Evolutionary conservation across 2,888 invertebrate genomes (phyloP).

Genomic region (Microdon myrmicae): DNA sequence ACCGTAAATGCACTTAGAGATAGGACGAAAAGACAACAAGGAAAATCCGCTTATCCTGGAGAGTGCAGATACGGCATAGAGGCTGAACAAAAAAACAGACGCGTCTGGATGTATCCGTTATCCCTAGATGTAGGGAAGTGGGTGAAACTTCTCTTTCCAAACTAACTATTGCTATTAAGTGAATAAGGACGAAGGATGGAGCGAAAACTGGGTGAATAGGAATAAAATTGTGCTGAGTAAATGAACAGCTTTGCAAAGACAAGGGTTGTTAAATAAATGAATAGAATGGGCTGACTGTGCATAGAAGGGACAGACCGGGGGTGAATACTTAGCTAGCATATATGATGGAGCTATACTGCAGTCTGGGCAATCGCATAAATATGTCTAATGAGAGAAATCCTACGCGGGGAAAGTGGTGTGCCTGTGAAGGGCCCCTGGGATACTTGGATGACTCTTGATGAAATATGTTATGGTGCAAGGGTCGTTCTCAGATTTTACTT

Average conservation of each 20-base stretch:
- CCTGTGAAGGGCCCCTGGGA: no score
- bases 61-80: no score
- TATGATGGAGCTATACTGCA: background rate
- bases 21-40: constrained; percentile 32
- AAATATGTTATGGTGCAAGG: no score
- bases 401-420: no score
- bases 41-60: constrained; percentile 45
- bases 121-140: constrained; percentile 29
- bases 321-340: no score
- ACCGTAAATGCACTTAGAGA: constrained; percentile 25
- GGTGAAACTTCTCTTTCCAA: constrained; percentile 19
- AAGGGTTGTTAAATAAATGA: constrained; percentile 41
- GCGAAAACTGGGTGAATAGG: constrained; percentile 14
- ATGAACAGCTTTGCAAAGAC: constrained; percentile 23
- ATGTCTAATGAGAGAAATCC: constrained; percentile 12
- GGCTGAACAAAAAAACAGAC: background rate
- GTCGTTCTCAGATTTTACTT: no score
- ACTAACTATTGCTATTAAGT: constrained; percentile 17
- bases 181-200: constrained; percentile 7
- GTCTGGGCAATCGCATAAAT: constrained; percentile 22
- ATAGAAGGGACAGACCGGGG: no score
- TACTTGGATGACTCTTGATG: no score
- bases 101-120: constrained; percentile 8
- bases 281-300: constrained; percentile 10
- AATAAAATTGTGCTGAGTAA: constrained; percentile 30